phyloP scores from a whole-genome alignment of 2,888 invertebrate species.

The Nipponacmea schrenckii region DNA sequence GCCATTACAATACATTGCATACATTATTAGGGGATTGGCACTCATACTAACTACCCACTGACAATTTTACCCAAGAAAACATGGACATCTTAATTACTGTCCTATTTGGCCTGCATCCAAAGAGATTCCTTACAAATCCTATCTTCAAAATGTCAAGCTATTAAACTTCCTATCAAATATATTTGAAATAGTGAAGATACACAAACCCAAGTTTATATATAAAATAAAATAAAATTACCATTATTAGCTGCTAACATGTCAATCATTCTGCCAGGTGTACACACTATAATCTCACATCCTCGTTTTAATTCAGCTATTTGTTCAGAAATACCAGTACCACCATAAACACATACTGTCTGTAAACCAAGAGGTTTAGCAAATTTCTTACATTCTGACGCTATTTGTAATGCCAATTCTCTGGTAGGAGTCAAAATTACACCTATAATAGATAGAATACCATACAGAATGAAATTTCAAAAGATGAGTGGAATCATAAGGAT shows the following conservation, averaged over 20 bases:
- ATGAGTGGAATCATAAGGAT: background rate
- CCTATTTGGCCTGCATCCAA: too few species aligned
- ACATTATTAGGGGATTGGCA: too few species aligned
- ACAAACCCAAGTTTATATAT: too few species aligned
- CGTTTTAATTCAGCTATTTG: conserved; percentile 96
- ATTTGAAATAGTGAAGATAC: too few species aligned
- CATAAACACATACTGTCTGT: conserved; percentile 95
- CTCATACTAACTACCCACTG: too few species aligned
- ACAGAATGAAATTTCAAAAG: background rate
- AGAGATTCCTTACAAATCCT: too few species aligned
- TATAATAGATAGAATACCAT: conserved; percentile 44
- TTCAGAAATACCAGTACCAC: conserved; percentile 96
- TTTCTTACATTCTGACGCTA: conserved; percentile 93
- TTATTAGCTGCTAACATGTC: conserved; percentile 99
- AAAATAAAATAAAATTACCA: conserved; percentile 71
- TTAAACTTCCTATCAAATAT: too few species aligned
- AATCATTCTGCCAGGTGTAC: conserved; percentile 99
- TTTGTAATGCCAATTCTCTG: conserved; percentile 97
- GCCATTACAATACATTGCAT: too few species aligned
- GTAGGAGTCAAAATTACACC: conserved; percentile 98
- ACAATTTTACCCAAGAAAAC: too few species aligned
- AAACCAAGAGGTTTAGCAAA: conserved; percentile 87
- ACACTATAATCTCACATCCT: conserved; percentile 97
- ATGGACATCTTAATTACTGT: too few species aligned
- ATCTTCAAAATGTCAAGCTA: too few species aligned